Base-by-base conservation (phyloP, 2,113 vertebrate genomes). In the Hippopotamus amphibius region DNA sequence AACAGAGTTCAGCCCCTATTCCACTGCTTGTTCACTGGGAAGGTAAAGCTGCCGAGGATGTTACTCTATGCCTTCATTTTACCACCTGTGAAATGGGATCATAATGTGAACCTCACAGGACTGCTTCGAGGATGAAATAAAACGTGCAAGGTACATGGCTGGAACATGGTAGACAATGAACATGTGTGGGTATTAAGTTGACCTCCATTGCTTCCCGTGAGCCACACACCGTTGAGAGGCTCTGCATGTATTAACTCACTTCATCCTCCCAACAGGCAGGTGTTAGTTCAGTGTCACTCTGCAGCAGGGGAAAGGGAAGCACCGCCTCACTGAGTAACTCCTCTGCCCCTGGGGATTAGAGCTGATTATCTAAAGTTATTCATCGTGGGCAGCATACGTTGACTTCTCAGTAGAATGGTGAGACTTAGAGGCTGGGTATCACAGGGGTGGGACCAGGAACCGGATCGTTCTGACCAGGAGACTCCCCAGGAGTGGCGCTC, bases 111-210 rank as follows among this genome's bases (percentile, higher is more conserved):
- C 79, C 66, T 74, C 57, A 30, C 0, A 59, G 17, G 43, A 46
- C 57, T 55, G 28, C 43, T 86, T 13, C 11, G 9, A 66, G 53
- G 50, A 10, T 92, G 37, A 69, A 30, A 2, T n/a, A 50, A 53
- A 33, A 30, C 0, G 5, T 1, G 1, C 24, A 10, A 9, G 46
- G n/a, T 21, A 1, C 19, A 0, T 24, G 28, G 53, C 53, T 86
- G 37, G 30, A 66, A 50, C 43, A 8, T 0, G 5, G 26, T 2
- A 59, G 37, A 55, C 65, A 37, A 28, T 26, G 46, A 21, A 30
- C 22, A 7, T 13, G 14, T 6, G 7, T 24, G 33, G 28, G 6
- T 3, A 4, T 12, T 46, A 12, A 72, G 53, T 43, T 55, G 55
- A 48, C 46, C n/a, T 53, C 16, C 1, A 26, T 7, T 26, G 30